Base-by-base conservation (phyloP, 1,140 invertebrate species). In the Oryzaephilus surinamensis region DNA sequence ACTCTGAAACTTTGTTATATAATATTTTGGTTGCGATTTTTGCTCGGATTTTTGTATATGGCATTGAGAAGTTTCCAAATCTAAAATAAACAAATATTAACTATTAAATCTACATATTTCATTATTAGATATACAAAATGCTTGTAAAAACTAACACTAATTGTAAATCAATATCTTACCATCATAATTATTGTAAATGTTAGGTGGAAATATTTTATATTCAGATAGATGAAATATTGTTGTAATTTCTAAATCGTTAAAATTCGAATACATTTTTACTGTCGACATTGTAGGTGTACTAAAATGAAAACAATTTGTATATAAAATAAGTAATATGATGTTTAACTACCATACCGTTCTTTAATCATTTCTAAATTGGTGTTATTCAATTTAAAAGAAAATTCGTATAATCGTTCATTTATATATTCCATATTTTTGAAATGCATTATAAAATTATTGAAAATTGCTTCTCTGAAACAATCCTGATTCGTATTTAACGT, bases 121-220 rank as follows among this genome's bases (percentile, higher is more conserved):
- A n/a, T n/a, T n/a, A n/a, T n/a, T n/a, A n/a, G n/a, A n/a, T n/a
- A n/a, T n/a, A n/a, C n/a, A n/a, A n/a, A n/a, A n/a, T n/a, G n/a
- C n/a, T n/a, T n/a, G n/a, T n/a, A n/a, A n/a, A n/a, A n/a, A n/a
- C n/a, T n/a, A n/a, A n/a, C n/a, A n/a, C n/a, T n/a, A n/a, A n/a
- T n/a, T n/a, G n/a, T n/a, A n/a, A n/a, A n/a, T n/a, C n/a, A n/a
- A n/a, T n/a, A n/a, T n/a, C n/a, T n/a, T n/a, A n/a, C n/a, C n/a
- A 30, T 26, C 40, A 20, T 37, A 36, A 8, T 30, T 42, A 23
- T 42, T 36, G 12, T 23, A 42, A 13, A 42, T 30, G 6, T 13
- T 24, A 7, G 40, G 32, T 8, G 40, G 40, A 21, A 42, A 37
- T 20, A 42, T 13, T 4, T 32, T 17, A n/a, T 34, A 16, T 2